Evolutionary conservation across 2,888 invertebrate species (phyloP).

Genomic region (Didymodactylos carnosus): DNA sequence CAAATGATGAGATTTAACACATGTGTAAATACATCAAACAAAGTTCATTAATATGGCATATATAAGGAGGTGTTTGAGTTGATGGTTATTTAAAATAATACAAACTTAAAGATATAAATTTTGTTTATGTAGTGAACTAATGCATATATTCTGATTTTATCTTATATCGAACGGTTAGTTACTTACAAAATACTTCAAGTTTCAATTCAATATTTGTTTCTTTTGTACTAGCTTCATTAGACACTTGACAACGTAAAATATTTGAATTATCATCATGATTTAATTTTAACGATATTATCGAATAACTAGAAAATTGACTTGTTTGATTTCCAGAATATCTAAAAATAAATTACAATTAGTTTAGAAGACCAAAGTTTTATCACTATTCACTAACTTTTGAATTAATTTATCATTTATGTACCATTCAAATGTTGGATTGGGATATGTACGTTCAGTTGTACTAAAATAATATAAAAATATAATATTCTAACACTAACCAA

Average conservation of each 20-base stretch:
- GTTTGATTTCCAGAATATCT: neutral
- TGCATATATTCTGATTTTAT: no score
- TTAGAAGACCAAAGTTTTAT: no score
- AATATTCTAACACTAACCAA: no score
- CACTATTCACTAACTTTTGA: neutral
- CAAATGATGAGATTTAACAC: no score
- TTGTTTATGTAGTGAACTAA: no score
- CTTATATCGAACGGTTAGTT: no score
- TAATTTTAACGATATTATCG: neutral
- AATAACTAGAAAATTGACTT: neutral
- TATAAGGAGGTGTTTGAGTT: no score
- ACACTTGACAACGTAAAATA: neutral
- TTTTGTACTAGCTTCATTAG: neutral
- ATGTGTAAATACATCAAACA: no score
- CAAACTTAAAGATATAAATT: no score
- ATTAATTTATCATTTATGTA: neutral
- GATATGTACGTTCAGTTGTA: neutral
- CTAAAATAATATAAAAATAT: no score
- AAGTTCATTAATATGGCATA: no score
- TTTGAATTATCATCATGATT: neutral
- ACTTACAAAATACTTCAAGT: neutral
- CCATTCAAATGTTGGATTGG: neutral
- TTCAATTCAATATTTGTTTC: neutral
- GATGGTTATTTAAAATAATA: no score
- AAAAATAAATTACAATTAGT: neutral